Conservation (phyloP, 2,797 vertebrate species). For the Thamnophis elegans region DNA sequence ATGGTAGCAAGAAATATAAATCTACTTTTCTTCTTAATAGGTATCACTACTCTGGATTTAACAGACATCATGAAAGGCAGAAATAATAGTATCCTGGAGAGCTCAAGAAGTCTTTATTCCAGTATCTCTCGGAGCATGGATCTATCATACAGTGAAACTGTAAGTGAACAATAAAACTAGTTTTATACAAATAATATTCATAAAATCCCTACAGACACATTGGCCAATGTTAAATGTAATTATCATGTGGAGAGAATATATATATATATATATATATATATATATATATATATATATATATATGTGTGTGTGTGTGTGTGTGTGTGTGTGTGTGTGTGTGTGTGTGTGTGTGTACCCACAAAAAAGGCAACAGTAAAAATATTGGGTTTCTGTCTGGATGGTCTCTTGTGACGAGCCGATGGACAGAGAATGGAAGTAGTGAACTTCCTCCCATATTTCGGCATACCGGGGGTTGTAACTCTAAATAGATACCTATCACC, state of each 20-base stretch:
- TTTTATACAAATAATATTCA: not conserved
- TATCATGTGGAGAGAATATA: not conserved
- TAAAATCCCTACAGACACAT: not conserved
- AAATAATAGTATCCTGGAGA: conserved; percentile 58
- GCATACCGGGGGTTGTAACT: too few species aligned
- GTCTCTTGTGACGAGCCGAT: too few species aligned
- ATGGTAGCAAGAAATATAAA: not conserved
- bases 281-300: too few species aligned
- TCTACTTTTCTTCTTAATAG: not conserved
- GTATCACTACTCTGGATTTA: conserved; percentile 10
- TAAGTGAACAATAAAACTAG: conserved; percentile 38
- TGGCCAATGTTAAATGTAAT: not conserved
- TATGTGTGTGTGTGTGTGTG: too few species aligned
- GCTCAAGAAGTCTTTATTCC: conserved; percentile 65
- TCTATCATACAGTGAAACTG: conserved; percentile 60
- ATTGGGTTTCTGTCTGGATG: too few species aligned
- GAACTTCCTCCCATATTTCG: too few species aligned
- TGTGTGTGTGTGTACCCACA: too few species aligned
- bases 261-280: not conserved
- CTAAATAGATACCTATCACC: too few species aligned
- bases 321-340: too few species aligned
- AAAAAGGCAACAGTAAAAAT: too few species aligned
- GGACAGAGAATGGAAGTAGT: too few species aligned
- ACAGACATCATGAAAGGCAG: conserved; percentile 53
- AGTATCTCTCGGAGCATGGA: conserved; percentile 66